These are phyloP conservation scores for Ramphastos sulfuratus DNA, from an alignment of 2,113 vertebrate species.

Conservation along the genomic window DNA sequence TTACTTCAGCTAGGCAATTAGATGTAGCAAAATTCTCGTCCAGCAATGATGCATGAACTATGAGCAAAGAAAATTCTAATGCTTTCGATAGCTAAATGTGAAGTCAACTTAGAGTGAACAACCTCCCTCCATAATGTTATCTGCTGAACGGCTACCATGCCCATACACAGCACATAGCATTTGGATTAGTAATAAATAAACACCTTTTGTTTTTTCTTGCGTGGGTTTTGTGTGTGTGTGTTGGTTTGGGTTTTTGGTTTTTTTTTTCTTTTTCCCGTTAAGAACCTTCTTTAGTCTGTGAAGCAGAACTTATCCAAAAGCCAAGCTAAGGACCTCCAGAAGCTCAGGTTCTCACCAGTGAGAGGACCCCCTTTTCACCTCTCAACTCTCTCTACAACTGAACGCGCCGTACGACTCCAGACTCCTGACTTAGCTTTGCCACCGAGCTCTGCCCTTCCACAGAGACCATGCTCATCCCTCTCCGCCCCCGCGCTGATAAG, in stretches of 20 bases:
- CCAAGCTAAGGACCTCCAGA: neutral
- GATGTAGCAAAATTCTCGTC: neutral
- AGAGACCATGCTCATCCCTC: neutral
- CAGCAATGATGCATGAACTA: fast-evolving
- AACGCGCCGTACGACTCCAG: fast-evolving
- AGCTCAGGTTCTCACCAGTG: neutral
- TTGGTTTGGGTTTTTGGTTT: no score
- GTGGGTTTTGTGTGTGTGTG: no score
- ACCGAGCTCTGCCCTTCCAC: neutral
- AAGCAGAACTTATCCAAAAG: neutral
- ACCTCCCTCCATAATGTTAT: neutral
- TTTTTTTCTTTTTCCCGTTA: fast-evolving
- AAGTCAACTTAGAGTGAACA: neutral
- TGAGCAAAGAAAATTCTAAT: neutral
- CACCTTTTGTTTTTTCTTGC: no score
- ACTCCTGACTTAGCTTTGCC: neutral
- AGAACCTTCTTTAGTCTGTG: neutral
- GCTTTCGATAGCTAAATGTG: neutral
- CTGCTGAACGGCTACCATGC: neutral
- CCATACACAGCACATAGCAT: neutral
- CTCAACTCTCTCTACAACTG: neutral
- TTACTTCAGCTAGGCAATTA: neutral
- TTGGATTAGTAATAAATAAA: neutral
- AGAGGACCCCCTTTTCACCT: neutral
- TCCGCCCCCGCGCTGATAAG: fast-evolving